phyloP scores from a whole-genome alignment of 2,888 invertebrate species.

The Patella pellucida region DNA sequence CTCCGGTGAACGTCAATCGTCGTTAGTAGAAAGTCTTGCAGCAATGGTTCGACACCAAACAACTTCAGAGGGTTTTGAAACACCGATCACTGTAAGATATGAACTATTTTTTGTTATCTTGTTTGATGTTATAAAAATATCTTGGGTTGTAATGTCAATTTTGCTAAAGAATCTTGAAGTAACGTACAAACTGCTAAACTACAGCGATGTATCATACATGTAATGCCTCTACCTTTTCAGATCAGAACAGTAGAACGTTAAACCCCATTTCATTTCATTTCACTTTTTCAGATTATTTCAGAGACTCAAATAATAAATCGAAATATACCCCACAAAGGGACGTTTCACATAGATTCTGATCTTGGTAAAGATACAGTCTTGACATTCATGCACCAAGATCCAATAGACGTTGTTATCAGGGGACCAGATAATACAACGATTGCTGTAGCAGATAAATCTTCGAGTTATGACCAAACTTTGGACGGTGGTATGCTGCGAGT shows the following conservation, averaged over 20 bases:
- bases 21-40: constrained; percentile 40
- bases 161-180: no score
- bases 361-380: constrained; percentile 40
- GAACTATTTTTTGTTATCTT: background rate
- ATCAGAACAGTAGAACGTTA: no score
- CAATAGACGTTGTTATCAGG: constrained; percentile 28
- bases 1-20: constrained; percentile 37
- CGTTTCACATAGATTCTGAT: constrained; percentile 38
- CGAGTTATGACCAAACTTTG: background rate
- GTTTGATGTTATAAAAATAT: no score
- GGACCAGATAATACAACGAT: constrained; percentile 24
- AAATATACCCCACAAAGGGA: constrained; percentile 21
- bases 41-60: constrained; percentile 26
- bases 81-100: background rate
- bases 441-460: background rate
- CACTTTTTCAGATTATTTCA: background rate
- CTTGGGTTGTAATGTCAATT: no score
- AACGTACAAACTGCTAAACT: no score
- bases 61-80: background rate
- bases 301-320: background rate
- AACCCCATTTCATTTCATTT: no score
- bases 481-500: background rate
- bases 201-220: no score
- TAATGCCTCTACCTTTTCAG: background rate
- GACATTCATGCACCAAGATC: constrained; percentile 32